phyloP scores from a whole-genome alignment of 1,140 invertebrate species.

The Monochamus saltuarius region DNA sequence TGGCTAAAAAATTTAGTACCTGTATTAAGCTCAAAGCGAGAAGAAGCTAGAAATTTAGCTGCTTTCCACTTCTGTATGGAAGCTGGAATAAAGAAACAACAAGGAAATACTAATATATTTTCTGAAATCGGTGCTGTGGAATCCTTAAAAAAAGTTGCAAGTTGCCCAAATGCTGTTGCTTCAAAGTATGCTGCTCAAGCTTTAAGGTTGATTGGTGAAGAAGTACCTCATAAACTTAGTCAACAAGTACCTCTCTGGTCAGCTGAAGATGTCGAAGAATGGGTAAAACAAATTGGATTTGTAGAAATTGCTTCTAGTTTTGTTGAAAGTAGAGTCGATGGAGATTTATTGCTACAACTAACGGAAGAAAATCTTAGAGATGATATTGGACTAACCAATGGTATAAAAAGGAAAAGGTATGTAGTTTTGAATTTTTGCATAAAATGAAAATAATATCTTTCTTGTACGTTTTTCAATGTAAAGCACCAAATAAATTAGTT shows the following conservation, averaged over 20 bases:
- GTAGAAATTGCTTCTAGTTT: conserved; percentile 80
- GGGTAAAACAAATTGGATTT: conserved; percentile 98
- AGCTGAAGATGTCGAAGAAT: conserved; percentile 92
- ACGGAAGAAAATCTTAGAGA: conserved; percentile 89
- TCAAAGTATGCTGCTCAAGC: conserved; percentile 97
- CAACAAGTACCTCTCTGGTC: conserved; percentile 99
- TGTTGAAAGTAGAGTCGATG: conserved; percentile 90
- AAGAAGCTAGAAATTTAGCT: conserved; percentile 94
- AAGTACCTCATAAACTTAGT: conserved; percentile 94
- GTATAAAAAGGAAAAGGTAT: conserved; percentile 85
- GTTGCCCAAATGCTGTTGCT: conserved; percentile 96
- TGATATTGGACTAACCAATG: conserved; percentile 92
- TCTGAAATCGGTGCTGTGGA: conserved; percentile 93
- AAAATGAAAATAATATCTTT: background rate
- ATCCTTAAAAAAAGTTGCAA: conserved; percentile 93
- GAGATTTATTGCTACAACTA: conserved; percentile 93
- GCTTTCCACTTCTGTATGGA: conserved; percentile 99
- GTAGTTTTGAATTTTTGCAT: background rate
- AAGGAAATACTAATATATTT: conserved; percentile 93
- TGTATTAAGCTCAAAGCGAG: conserved; percentile 91
- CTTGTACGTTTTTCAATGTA: background rate
- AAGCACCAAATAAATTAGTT: background rate
- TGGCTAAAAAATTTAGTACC: conserved; percentile 94
- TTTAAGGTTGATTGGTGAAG: conserved; percentile 91
- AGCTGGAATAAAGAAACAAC: conserved; percentile 95